Conservation (phyloP, 1,140 invertebrate species). For the Forficula auricularia region DNA sequence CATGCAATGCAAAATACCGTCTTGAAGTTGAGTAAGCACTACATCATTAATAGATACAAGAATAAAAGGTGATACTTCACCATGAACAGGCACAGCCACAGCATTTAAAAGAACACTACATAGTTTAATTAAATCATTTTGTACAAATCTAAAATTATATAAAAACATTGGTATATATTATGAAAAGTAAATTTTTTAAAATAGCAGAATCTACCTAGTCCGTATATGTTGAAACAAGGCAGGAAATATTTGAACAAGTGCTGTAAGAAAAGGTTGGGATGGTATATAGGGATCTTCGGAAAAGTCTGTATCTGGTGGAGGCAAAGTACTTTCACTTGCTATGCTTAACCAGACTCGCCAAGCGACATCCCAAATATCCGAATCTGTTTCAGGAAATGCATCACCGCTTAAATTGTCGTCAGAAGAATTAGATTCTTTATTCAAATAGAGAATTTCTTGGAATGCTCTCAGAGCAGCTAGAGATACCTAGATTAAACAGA, state of each 20-base stretch:
- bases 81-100: conserved; percentile 63
- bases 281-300: conserved; percentile 57
- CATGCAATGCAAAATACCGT: conserved; percentile 61
- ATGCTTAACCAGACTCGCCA: conserved; percentile 78
- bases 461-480: conserved; percentile 87
- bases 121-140: conserved; percentile 59
- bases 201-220: conserved; percentile 37
- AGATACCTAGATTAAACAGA: conserved; percentile 42
- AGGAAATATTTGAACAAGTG: conserved; percentile 85
- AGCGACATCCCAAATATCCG: conserved; percentile 55
- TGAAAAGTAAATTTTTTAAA: conserved; percentile 11
- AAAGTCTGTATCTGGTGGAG: conserved; percentile 31
- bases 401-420: conserved; percentile 21
- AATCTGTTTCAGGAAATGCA: conserved; percentile 24
- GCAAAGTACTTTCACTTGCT: conserved; percentile 54
- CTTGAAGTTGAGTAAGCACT: conserved; percentile 63
- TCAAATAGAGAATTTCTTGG: conserved; percentile 72
- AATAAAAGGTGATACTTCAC: conserved; percentile 64
- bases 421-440: conserved; percentile 24
- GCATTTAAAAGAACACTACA: conserved; percentile 59
- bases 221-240: conserved; percentile 80
- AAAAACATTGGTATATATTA: conserved; percentile 9
- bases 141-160: conserved; percentile 36
- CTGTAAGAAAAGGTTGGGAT: conserved; percentile 79
- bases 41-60: conserved; percentile 53